Base-by-base conservation (phyloP, 2,888 invertebrate species). In the Pristionchus arcanus region DNA sequence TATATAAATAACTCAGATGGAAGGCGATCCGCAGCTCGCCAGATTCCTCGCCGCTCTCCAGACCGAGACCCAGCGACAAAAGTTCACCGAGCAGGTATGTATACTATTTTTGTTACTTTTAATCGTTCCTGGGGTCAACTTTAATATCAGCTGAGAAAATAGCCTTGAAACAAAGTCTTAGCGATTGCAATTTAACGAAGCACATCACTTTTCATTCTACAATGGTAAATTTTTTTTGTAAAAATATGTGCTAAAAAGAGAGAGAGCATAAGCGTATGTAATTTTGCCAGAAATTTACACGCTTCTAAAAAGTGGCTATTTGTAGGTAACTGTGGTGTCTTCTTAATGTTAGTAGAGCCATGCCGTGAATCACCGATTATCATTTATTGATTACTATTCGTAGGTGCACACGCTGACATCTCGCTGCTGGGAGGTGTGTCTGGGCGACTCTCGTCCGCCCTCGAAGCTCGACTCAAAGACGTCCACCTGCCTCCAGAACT, bases 391-490 rank as follows among this genome's bases (percentile, higher is more conserved):
- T 77, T 9, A 37, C 37, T 13, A 0, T 19, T 89, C 88, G 21
- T 66, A 93, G 93, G 93, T 94, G 66, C 93, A 93, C 91, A 94
- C 94, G 31, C 89, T 94, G 86, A 93, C 94, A 28, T 91, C 92
- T 25, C 91, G 94, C 77, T 94, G 94, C 90, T 94, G 93, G 94
- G 94, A 94, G 71, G 92, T 93, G 84, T 94, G 94, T 90, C 92
- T 94, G 90, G 92, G 92, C 89, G 94, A 94, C 90, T 92, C 91
- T 77, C 93, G 94, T n/a, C 94, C 94, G 89, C 93, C 94, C 90
- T 92, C 92, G 91, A 94, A 94, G 89, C 91, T 94, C 91, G 94
- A 93, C 91, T 92, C 92, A 81, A 93, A 93, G 90, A 92, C 93
- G 37, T 91, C 92, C 83, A 92, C 90, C 0, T 93, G 93, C 81